Evolutionary conservation across 2,113 vertebrate species (phyloP).

Genomic region (Sinocyclocheilus anshuiensis): DNA sequence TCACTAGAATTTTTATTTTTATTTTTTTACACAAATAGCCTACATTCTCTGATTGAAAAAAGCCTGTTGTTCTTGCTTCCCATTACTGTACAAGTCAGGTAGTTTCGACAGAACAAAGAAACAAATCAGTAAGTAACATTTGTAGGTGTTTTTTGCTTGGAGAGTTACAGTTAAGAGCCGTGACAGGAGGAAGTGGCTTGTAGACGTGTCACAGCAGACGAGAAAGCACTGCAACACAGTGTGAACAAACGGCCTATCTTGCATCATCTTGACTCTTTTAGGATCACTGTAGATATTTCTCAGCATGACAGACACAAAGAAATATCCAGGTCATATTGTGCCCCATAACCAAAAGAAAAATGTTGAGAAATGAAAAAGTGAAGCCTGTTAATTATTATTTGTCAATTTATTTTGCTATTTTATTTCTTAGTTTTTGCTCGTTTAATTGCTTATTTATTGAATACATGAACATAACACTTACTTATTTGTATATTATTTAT

Average conservation of each 20-base stretch:
- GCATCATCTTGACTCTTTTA: background rate
- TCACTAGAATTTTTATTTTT: too few relatives aligned
- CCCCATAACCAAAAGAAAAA: background rate
- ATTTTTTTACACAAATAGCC: background rate
- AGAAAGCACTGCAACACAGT: slow-evolving; percentile 45
- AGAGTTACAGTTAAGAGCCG: background rate
- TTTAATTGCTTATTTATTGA: too few relatives aligned
- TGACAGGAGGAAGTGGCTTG: slow-evolving; percentile 57
- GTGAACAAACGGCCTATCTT: background rate
- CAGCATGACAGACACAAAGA: background rate
- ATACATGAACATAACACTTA: too few relatives aligned
- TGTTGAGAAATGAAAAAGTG: too few relatives aligned
- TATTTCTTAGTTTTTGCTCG: too few relatives aligned
- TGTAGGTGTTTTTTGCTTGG: background rate
- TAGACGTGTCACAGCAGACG: background rate
- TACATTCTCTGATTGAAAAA: background rate
- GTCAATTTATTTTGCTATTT: too few relatives aligned
- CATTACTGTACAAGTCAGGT: background rate
- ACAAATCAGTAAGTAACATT: background rate
- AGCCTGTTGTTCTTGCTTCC: background rate
- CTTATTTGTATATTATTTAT: too few relatives aligned
- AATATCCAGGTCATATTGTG: background rate
- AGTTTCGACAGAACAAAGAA: background rate
- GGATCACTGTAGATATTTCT: slow-evolving; percentile 1
- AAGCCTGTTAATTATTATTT: too few relatives aligned